These are phyloP conservation scores for Petaurus breviceps DNA, from an alignment of 2,113 vertebrate genomes.

Conservation along the genomic window DNA sequence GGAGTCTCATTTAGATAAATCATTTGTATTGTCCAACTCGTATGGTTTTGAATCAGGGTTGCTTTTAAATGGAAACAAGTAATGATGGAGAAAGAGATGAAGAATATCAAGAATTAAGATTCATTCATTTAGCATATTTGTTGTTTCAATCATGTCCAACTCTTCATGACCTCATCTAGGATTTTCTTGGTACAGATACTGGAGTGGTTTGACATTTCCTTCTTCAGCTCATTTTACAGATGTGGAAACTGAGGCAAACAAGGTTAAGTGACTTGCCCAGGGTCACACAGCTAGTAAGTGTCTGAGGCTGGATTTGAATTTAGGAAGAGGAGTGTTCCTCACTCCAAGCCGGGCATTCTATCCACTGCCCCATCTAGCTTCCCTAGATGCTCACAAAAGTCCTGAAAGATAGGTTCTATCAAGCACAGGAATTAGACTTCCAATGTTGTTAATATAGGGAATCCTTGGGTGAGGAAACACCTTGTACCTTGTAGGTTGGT, in stretches of 20 bases:
- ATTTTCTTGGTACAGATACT: neutral
- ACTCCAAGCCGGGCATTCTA: neutral
- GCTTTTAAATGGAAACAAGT: neutral
- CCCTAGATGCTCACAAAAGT: neutral
- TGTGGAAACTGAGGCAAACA: neutral
- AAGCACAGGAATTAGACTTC: neutral
- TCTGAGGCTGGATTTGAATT: neutral
- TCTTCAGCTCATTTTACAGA: neutral
- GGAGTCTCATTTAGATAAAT: neutral
- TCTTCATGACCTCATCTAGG: neutral
- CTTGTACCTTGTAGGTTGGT: neutral
- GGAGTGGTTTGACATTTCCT: neutral
- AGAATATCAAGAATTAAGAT: neutral
- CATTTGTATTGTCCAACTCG: neutral
- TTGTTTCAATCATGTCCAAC: neutral
- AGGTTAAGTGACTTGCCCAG: neutral
- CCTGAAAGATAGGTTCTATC: neutral
- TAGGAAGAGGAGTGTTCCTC: neutral
- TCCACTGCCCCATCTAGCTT: neutral
- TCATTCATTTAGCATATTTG: neutral
- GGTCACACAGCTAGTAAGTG: neutral
- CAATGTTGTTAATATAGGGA: neutral
- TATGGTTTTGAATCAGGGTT: slow-evolving; percentile 7
- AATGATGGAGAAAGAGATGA: neutral
- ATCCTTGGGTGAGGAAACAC: neutral